Percentiles rank a stretch among this genome's conserved stretches.
These are phyloP conservation scores for Panzeria rudis DNA, from an alignment of 2,888 invertebrate genomes.

Conservation along the genomic window DNA sequence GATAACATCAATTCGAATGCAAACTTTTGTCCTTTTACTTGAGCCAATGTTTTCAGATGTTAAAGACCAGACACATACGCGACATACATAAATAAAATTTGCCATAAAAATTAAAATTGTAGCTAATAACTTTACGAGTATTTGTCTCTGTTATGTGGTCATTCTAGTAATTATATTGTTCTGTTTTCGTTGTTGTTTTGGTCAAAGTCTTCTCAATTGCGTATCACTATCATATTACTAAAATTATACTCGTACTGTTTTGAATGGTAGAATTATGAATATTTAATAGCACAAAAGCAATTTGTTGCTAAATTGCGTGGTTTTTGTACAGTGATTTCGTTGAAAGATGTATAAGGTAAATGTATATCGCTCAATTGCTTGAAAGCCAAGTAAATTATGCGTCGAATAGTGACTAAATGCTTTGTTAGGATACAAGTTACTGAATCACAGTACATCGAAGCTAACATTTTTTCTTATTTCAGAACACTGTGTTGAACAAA, in stretches of 20 bases:
- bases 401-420: no score
- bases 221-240: slow-evolving; percentile 37
- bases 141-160: neutral
- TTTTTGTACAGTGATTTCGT: neutral
- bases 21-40: neutral
- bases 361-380: no score
- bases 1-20: slow-evolving; percentile 1
- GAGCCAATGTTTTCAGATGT: neutral
- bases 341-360: neutral
- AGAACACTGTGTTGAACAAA: no score
- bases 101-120: slow-evolving; percentile 39
- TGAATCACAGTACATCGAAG: no score
- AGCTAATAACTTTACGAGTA: slow-evolving; percentile 39
- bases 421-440: no score
- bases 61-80: neutral
- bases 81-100: slow-evolving; percentile 36
- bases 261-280: slow-evolving; percentile 11
- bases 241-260: slow-evolving; percentile 1
- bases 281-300: slow-evolving; percentile 44
- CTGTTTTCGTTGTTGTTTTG: slow-evolving; percentile 2
- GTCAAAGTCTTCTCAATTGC: slow-evolving; percentile 32
- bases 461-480: no score
- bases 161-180: neutral
- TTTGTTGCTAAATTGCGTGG: neutral
- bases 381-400: no score